These are phyloP conservation scores for Brachionus asplanchnoidis DNA, from an alignment of 1,140 invertebrate genomes.

Conservation along the genomic window DNA sequence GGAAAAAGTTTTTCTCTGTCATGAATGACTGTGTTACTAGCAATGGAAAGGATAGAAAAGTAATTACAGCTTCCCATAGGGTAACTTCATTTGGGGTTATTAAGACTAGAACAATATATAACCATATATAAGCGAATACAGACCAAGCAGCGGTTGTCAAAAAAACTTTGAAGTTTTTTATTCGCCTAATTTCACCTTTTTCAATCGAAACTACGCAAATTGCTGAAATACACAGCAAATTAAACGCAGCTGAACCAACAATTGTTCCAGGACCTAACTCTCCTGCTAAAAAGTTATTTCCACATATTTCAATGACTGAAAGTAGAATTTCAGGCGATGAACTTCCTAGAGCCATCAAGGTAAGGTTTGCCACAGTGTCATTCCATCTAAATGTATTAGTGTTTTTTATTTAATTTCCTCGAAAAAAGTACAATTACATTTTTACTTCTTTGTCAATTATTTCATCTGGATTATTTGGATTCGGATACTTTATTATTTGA, in stretches of 20 bases:
- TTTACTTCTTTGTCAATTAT: slow-evolving; percentile 47
- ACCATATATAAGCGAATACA: slow-evolving; percentile 66
- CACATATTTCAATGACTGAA: slow-evolving; percentile 64
- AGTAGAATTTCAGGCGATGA: slow-evolving; percentile 66
- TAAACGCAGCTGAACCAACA: slow-evolving; percentile 62
- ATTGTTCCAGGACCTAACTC: slow-evolving; percentile 65
- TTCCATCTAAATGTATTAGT: slow-evolving; percentile 61
- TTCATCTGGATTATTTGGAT: slow-evolving; percentile 46
- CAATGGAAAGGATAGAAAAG: slow-evolving; percentile 63
- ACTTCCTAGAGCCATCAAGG: slow-evolving; percentile 66
- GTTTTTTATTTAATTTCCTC: no score
- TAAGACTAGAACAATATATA: slow-evolving; percentile 55
- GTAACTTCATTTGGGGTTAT: slow-evolving; percentile 58
- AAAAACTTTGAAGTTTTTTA: slow-evolving; percentile 58
- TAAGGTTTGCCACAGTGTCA: slow-evolving; percentile 67
- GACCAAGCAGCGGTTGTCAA: slow-evolving; percentile 57
- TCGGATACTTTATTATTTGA: slow-evolving; percentile 56
- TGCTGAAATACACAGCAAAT: slow-evolving; percentile 57
- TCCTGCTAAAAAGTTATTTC: slow-evolving; percentile 60
- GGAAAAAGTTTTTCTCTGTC: slow-evolving; percentile 59
- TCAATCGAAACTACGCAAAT: slow-evolving; percentile 53
- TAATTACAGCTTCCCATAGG: slow-evolving; percentile 64
- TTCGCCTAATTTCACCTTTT: slow-evolving; percentile 47
- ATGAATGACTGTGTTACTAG: slow-evolving; percentile 60
- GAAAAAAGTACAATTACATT: no score